Base-by-base conservation (phyloP, 2,888 invertebrate genomes). In the Chymomyza fuscimana region DNA sequence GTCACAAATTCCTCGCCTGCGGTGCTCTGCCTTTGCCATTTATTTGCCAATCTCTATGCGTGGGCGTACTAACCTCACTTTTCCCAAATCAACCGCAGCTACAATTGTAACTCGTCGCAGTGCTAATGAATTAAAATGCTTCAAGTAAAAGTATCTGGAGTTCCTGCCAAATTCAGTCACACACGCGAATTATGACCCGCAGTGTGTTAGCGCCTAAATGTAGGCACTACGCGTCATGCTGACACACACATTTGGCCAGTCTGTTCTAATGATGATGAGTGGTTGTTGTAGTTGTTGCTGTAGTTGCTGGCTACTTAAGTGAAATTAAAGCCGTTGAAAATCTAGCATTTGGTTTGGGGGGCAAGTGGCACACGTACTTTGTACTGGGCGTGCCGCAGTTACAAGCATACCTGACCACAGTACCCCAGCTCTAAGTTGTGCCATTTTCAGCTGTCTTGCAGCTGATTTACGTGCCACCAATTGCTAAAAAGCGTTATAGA, bases 281-380 rank as follows among this genome's bases (percentile, higher is more conserved):
- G 72, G 63, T 59, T 65, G 82, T 82, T 85, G 73, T 70, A 65
- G 63, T 63, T 65, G 58, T 22, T 72, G 63, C 56, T 67, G 85
- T 82, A 82, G 73, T 70, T 67, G 63, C 61, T 63, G 19, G 16
- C 19, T 16, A 50, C 54, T 68, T 51, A 56, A 25, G 51, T 73
- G 68, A 63, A 65, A 32, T 46, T 29, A 36, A 64, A 52, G 50
- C 64, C 32, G 25, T 12, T 60, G 66, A 51, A 63, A 66, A 64
- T 63, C 60, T 62, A 65, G 63, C 59, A 68, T 65, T 10, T 29
- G 52, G 7, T 29, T 29, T 54, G 54, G 22, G 29, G 56, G 0
- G 66, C 63, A 62, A 71, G 51, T 63, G 22, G 63, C 40, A 12
- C 10, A 22, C 25, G 19, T 32, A 29, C 58, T n/a, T 16, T 25